phyloP scores from a whole-genome alignment of 2,113 vertebrate genomes.

The Coregonus clupeaformis region DNA sequence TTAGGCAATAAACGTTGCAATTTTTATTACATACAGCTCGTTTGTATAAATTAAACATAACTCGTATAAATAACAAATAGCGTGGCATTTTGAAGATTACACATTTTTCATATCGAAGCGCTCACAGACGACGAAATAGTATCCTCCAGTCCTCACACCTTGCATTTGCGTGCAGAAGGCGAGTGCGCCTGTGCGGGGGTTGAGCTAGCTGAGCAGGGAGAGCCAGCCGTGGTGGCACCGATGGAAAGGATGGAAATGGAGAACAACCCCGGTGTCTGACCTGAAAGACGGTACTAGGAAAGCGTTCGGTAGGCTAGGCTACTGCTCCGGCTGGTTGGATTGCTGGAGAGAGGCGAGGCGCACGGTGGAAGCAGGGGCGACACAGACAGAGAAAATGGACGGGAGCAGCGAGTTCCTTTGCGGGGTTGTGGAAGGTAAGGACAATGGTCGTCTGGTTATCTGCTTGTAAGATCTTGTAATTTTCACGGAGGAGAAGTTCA shows the following conservation, averaged over 20 bases:
- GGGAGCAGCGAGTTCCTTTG: slow-evolving; percentile 74
- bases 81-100: no score
- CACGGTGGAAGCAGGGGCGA: slow-evolving; percentile 21
- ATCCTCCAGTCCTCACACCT: neutral
- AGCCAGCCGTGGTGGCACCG: slow-evolving; percentile 14
- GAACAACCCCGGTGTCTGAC: slow-evolving; percentile 24
- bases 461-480: neutral
- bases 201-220: slow-evolving; percentile 20
- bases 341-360: slow-evolving; percentile 10
- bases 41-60: no score
- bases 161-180: slow-evolving; percentile 10
- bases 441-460: slow-evolving; percentile 15
- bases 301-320: neutral
- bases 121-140: no score
- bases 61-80: no score
- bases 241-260: slow-evolving; percentile 39
- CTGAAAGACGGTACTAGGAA: slow-evolving; percentile 28
- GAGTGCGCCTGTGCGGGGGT: slow-evolving; percentile 42
- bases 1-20: neutral
- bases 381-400: slow-evolving; percentile 65
- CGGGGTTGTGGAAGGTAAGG: slow-evolving; percentile 84
- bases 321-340: slow-evolving; percentile 30
- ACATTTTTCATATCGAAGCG: no score
- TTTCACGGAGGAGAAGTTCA: neutral
- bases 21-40: neutral